A percentile compares a stretch with the other conserved stretches of the same genome.
Conservation (phyloP, 2,888 invertebrate species). For the Drosophila kanekoi region DNA sequence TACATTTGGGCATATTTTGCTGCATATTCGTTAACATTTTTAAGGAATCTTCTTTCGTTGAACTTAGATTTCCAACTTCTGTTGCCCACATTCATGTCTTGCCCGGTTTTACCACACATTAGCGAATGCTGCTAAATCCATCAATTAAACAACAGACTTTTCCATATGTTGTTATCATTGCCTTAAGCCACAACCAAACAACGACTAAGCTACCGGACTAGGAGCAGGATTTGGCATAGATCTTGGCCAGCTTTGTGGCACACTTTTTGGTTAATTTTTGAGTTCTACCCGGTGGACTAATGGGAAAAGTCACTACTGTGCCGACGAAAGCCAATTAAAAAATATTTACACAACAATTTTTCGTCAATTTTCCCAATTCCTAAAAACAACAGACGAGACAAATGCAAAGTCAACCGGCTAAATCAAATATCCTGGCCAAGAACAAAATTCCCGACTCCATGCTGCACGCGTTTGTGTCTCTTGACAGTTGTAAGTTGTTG, state of each 20-base stretch:
- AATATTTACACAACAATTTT: constrained; percentile 69
- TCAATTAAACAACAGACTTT: constrained; percentile 41
- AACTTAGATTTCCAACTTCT: neutral
- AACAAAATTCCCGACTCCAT: constrained; percentile 28
- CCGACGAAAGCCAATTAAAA: constrained; percentile 68
- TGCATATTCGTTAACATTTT: too few relatives aligned
- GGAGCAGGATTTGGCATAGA: constrained; percentile 7
- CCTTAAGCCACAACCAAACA: constrained; percentile 37
- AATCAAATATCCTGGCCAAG: constrained; percentile 57
- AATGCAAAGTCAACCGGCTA: constrained; percentile 51
- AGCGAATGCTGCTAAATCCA: constrained; percentile 24
- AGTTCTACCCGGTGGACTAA: constrained; percentile 8
- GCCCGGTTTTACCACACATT: constrained; percentile 54
- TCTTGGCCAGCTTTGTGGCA: constrained; percentile 43
- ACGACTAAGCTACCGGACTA: constrained; percentile 36
- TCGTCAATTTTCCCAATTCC: constrained; percentile 63
- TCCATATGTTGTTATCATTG: constrained; percentile 14
- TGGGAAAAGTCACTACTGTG: constrained; percentile 48
- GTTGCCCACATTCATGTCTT: constrained; percentile 29
- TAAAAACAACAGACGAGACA: constrained; percentile 39
- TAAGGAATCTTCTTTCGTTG: neutral
- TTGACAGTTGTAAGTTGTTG: constrained; percentile 5
- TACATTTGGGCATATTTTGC: too few relatives aligned
- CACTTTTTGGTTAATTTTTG: constrained; percentile 31
- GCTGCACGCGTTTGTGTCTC: constrained; percentile 31